These are phyloP conservation scores for Struthio camelus DNA, from an alignment of 2,113 vertebrate species.

Conservation along the genomic window DNA sequence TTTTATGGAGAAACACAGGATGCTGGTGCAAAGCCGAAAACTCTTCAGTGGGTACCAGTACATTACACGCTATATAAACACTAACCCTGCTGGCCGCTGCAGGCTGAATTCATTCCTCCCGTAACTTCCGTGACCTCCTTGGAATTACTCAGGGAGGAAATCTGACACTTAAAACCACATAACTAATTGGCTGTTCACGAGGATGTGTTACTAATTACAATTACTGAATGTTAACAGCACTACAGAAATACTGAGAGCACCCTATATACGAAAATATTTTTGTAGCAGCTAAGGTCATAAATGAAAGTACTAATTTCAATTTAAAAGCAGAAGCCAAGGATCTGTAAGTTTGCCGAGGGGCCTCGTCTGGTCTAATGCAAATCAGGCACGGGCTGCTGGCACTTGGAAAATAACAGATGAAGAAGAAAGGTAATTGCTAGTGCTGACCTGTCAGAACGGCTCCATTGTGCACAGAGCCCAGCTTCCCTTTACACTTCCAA, in stretches of 20 bases:
- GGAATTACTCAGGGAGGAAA: conserved; percentile 8
- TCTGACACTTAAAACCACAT: not conserved
- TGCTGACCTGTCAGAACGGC: conserved; percentile 2
- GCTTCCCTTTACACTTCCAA: conserved; percentile 47
- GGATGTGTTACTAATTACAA: conserved; percentile 32
- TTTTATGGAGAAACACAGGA: not conserved
- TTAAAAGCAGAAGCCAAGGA: not conserved
- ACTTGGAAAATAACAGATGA: conserved; percentile 24
- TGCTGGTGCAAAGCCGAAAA: not conserved
- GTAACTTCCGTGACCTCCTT: not conserved
- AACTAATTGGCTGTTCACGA: not conserved
- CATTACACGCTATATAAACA: not conserved
- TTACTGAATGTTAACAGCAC: conserved; percentile 16
- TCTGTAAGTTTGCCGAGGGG: not conserved
- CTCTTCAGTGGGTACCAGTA: not conserved
- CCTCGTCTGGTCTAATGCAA: not conserved
- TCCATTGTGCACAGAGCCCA: conserved; percentile 1
- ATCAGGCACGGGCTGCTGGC: conserved; percentile 25
- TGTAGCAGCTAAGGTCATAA: conserved; percentile 27
- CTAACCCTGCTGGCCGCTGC: not conserved
- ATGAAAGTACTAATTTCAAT: not conserved
- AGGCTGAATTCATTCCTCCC: not conserved
- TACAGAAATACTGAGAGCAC: not conserved
- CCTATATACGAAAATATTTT: conserved; percentile 1
- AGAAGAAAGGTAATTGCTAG: conserved; percentile 38